phyloP scores from a whole-genome alignment of 2,113 vertebrate genomes.

The Coryphaenoides rupestris region DNA sequence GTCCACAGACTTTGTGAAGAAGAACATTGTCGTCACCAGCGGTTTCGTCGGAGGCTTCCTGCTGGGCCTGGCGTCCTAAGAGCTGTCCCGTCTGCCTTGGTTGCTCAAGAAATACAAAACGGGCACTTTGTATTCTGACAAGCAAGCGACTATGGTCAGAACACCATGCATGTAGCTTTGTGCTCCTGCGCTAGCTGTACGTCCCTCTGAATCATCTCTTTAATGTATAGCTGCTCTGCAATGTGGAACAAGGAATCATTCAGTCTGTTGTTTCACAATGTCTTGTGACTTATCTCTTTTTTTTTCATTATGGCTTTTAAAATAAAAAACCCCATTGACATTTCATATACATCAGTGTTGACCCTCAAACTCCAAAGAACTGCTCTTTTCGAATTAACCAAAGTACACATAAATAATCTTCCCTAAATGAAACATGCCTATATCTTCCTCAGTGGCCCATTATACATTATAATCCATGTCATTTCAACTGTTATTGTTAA shows the following conservation, averaged over 20 bases:
- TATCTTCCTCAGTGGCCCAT: too few species aligned
- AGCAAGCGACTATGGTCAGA: conserved; percentile 13
- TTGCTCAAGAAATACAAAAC: conserved; percentile 19
- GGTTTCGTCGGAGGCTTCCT: conserved; percentile 97
- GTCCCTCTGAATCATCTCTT: conserved; percentile 1
- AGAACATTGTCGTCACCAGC: conserved; percentile 92
- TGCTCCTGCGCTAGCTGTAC: conserved; percentile 22
- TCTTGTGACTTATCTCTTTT: too few species aligned
- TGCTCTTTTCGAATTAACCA: conserved; percentile 12
- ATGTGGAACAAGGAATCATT: not conserved
- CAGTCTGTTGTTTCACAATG: too few species aligned
- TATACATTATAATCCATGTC: too few species aligned
- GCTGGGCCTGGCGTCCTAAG: conserved; percentile 89
- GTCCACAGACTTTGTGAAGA: conserved; percentile 95
- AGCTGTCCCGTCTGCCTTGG: conserved; percentile 5
- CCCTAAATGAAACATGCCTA: too few species aligned
- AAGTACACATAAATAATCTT: not conserved
- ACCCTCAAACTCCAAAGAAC: conserved; percentile 12
- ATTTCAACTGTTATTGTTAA: too few species aligned
- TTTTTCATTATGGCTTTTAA: too few species aligned
- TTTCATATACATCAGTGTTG: not conserved
- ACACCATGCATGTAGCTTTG: conserved; percentile 14
- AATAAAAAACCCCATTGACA: too few species aligned
- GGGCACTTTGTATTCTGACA: conserved; percentile 30
- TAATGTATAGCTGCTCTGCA: not conserved